Conservation (phyloP, 64 coral and sea anemone genomes). For the Porites australiensis region DNA sequence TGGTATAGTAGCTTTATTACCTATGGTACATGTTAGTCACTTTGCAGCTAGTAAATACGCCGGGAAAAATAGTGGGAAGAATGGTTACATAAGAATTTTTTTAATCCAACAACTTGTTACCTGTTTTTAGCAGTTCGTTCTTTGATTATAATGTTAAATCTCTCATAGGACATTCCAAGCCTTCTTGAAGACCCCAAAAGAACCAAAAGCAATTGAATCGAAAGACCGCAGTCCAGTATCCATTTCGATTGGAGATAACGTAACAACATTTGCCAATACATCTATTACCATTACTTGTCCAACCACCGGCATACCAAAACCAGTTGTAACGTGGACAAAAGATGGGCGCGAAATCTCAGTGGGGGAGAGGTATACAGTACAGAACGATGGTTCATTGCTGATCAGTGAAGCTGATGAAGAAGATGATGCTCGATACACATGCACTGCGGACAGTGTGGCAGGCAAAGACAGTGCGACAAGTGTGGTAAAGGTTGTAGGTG, state of each 20-base stretch:
- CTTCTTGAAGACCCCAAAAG: conserved; percentile 31
- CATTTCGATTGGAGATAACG: conserved; percentile 34
- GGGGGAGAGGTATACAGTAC: neutral
- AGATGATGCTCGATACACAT: conserved; percentile 60
- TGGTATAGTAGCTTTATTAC: too few relatives aligned
- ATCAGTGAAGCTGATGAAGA: neutral
- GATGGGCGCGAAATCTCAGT: neutral
- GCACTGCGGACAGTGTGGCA: conserved; percentile 69
- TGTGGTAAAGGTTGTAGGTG: conserved; percentile 55
- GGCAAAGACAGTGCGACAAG: conserved; percentile 43
- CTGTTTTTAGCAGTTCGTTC: too few relatives aligned
- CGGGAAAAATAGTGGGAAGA: too few relatives aligned
- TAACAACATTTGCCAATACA: conserved; percentile 53
- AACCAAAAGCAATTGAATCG: conserved; percentile 16
- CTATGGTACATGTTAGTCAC: too few relatives aligned
- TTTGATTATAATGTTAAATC: too few relatives aligned
- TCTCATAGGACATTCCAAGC: conserved; percentile 65
- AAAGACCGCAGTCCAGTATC: conserved; percentile 8
- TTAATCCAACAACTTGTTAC: too few relatives aligned
- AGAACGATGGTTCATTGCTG: conserved; percentile 49
- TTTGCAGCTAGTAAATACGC: too few relatives aligned
- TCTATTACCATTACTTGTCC: conserved; percentile 9
- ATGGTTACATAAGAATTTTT: too few relatives aligned
- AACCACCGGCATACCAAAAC: conserved; percentile 25
- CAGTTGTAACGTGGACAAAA: conserved; percentile 21